Conservation (phyloP, 2,888 invertebrate genomes). For the Hedya salicella region DNA sequence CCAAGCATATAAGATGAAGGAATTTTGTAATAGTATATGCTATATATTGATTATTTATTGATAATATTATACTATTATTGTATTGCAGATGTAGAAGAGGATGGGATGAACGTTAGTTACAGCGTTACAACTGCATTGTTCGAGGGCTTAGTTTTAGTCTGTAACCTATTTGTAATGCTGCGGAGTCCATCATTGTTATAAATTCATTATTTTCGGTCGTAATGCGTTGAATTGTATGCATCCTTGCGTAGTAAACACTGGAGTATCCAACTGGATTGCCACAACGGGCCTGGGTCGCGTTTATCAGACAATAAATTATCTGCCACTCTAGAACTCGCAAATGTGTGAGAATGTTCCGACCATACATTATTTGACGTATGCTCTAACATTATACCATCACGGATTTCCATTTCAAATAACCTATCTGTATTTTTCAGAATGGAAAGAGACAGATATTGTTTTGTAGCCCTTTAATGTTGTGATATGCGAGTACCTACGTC, state of each 20-base stretch:
- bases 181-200: conserved; percentile 28
- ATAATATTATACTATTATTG: conserved; percentile 38
- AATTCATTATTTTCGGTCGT: conserved; percentile 14
- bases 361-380: no score
- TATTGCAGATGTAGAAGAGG: conserved; percentile 27
- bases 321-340: no score
- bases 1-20: conserved; percentile 2
- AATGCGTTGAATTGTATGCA: conserved; percentile 1
- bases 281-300: no score
- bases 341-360: no score
- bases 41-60: conserved; percentile 31
- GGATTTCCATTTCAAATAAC: no score
- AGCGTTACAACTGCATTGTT: conserved; percentile 32
- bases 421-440: no score
- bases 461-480: no score
- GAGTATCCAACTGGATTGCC: background rate
- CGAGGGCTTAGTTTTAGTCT: conserved; percentile 28
- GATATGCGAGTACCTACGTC: no score
- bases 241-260: conserved; percentile 22
- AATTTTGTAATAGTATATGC: conserved; percentile 34
- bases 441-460: no score
- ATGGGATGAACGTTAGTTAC: background rate
- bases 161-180: conserved; percentile 33
- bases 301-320: no score
- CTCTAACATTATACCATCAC: no score